A percentile compares a stretch with the other conserved stretches of the same genome.
phyloP scores from a whole-genome alignment of 2,113 vertebrate species.

The Scomber colias region DNA sequence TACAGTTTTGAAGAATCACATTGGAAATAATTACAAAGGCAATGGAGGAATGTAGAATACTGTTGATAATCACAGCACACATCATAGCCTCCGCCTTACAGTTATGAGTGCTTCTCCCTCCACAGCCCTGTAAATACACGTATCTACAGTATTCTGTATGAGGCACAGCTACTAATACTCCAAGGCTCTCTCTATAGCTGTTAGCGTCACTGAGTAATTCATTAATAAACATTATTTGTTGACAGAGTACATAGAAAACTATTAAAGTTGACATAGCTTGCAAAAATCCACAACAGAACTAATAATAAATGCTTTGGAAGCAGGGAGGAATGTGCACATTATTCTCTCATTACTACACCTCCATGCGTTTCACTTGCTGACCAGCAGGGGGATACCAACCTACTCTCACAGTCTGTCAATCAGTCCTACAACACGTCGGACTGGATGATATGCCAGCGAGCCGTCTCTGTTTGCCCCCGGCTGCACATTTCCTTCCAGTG shows the following conservation, averaged over 20 bases:
- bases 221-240: neutral
- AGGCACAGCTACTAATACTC: no score
- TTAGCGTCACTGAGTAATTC: neutral
- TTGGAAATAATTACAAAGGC: constrained; percentile 39
- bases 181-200: neutral
- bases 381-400: neutral
- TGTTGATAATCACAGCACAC: neutral
- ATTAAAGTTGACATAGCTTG: neutral
- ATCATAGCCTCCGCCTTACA: neutral
- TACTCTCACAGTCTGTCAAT: neutral
- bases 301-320: constrained; percentile 1
- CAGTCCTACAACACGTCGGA: constrained; percentile 45
- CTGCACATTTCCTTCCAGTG: constrained; percentile 89
- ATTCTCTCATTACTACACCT: neutral
- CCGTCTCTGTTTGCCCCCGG: constrained; percentile 82
- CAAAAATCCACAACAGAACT: neutral
- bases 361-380: neutral
- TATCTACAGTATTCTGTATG: no score
- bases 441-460: constrained; percentile 85
- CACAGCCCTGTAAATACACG: neutral
- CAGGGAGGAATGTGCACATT: neutral
- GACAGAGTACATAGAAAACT: neutral
- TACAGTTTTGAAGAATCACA: constrained; percentile 39
- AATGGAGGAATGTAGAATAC: constrained; percentile 19
- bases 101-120: neutral